Evolutionary conservation across 2,888 invertebrate species (phyloP), one percentile per base, ranked within the genome.

Genomic region (Pecten maximus): DNA sequence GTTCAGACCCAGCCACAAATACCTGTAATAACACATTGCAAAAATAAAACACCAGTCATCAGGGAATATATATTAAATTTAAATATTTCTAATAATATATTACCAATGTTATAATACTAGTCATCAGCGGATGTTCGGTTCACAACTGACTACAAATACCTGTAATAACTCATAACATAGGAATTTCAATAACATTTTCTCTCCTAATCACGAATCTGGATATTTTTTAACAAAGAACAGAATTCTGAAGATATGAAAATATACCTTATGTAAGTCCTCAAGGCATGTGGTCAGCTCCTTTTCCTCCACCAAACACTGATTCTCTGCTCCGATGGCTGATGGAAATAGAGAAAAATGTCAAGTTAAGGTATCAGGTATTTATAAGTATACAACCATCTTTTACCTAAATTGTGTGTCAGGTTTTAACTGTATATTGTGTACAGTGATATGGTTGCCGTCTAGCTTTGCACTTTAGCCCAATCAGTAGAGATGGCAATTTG

Each of bases 181-280:
- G n/a, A n/a, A n/a, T n/a, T n/a, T n/a, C n/a, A n/a, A n/a, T n/a
- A n/a, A n/a, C n/a, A n/a, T n/a, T n/a, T n/a, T n/a, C n/a, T n/a
- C n/a, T n/a, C n/a, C n/a, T n/a, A n/a, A n/a, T n/a, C n/a, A n/a
- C n/a, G n/a, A n/a, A n/a, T n/a, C n/a, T n/a, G n/a, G n/a, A n/a
- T n/a, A n/a, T n/a, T n/a, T n/a, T n/a, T n/a, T n/a, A n/a, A n/a
- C n/a, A n/a, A n/a, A n/a, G n/a, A n/a, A n/a, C n/a, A n/a, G n/a
- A 2, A 87, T 28, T 23, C 3, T n/a, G 35, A 54, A 60, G n/a
- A 50, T 15, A 15, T 40, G 3, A 12, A 40, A 88, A n/a, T 74
- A 40, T 93, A 96, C 95, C 93, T 93, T 95, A 87, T 95, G 94
- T 88, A 94, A 92, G 90, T 93, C 93, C 87, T 94, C 94, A n/a